These are phyloP conservation scores for Macaca mulatta DNA, from an alignment of 2,113 vertebrate species.

Conservation along the genomic window DNA sequence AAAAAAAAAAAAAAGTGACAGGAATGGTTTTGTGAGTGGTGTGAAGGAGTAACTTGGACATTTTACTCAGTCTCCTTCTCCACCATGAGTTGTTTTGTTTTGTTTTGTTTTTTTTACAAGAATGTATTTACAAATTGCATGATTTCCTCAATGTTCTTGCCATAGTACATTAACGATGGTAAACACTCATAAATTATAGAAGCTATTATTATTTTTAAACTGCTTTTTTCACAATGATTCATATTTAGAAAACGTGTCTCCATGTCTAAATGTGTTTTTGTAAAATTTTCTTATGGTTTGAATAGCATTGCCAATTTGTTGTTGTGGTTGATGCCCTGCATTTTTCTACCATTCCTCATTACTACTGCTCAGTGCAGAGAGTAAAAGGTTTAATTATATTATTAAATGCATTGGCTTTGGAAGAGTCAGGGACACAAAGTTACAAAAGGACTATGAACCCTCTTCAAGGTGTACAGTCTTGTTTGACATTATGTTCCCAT, in stretches of 20 bases:
- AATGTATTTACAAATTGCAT: background rate
- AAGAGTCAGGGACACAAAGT: background rate
- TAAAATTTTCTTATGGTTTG: slow-evolving; percentile 8
- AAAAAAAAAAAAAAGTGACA: background rate
- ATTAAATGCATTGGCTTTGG: background rate
- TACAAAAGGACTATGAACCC: background rate
- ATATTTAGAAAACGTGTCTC: background rate
- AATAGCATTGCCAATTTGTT: background rate
- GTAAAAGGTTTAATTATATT: background rate
- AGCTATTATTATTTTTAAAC: background rate
- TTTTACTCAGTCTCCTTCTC: background rate
- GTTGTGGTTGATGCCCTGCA: background rate
- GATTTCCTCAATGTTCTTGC: slow-evolving; percentile 1
- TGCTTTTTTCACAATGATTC: background rate
- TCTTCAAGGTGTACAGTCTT: background rate
- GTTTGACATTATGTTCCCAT: background rate
- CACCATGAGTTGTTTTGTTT: no score
- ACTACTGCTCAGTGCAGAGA: background rate
- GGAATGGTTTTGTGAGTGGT: background rate
- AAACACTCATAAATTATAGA: background rate
- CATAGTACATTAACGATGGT: background rate
- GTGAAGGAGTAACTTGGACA: background rate
- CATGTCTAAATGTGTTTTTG: background rate
- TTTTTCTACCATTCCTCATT: background rate
- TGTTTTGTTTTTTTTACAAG: background rate